Percentiles rank a stretch among this genome's conserved stretches.
Conservation (phyloP, 2,113 vertebrate genomes). For the western clawed frog (Xenopus tropicalis) region UCB_Xtro_10.0 CM004450.2:34599001-34599500, state of each 20-base stretch:
- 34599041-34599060: too few species aligned
- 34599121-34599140: too few species aligned
- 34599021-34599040: too few species aligned
- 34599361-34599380: conserved; percentile 57
- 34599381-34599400: conserved; percentile 69
- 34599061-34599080: too few species aligned
- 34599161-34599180: not conserved
- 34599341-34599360: conserved; percentile 27
- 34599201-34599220: conserved; percentile 6
- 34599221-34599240: not conserved
- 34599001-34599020: too few species aligned
- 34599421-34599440: conserved; percentile 71
- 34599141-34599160: not conserved
- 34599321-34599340: conserved; percentile 1
- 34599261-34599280: not conserved
- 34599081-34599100: too few species aligned
- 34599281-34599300: conserved; percentile 5
- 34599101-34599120: too few species aligned
- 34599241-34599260: not conserved
- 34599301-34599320: not conserved
- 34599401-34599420: conserved; percentile 63
- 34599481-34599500: conserved; percentile 67
- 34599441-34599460: conserved; percentile 62
- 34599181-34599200: too few species aligned
- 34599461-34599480: conserved; percentile 63